A percentile compares a stretch with the other conserved stretches of the same genome.
Conservation (phyloP, 2,888 invertebrate species). For the Nomada lathburiana region DNA sequence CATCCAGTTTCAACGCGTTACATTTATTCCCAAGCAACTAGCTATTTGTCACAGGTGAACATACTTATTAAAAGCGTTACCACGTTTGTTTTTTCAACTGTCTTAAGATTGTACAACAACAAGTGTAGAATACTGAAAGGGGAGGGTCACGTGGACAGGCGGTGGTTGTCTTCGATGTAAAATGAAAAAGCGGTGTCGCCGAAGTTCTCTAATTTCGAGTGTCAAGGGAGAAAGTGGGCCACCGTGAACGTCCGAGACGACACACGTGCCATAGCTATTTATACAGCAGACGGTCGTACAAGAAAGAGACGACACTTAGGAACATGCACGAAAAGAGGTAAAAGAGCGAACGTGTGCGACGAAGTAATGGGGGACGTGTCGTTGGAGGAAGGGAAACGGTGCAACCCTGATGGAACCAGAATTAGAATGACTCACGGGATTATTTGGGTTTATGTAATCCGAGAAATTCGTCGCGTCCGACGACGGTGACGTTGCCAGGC, state of each 20-base stretch:
- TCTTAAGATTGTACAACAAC: too few relatives aligned
- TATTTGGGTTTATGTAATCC: conserved; percentile 76
- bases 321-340: conserved; percentile 13
- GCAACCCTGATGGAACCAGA: conserved; percentile 64
- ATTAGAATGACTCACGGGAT: conserved; percentile 72
- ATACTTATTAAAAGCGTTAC: too few relatives aligned
- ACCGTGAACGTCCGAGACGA: conserved; percentile 63
- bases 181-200: conserved; percentile 39
- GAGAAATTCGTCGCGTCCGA: conserved; percentile 71
- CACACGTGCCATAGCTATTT: conserved; percentile 74
- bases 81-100: too few relatives aligned
- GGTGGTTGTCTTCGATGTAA: conserved; percentile 16
- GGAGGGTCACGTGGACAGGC: background rate
- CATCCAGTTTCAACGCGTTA: background rate
- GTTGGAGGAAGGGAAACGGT: conserved; percentile 36
- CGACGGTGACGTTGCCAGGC: conserved; percentile 45
- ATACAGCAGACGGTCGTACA: conserved; percentile 69
- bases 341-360: conserved; percentile 2
- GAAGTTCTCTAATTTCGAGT: conserved; percentile 61
- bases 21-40: background rate
- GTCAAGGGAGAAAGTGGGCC: conserved; percentile 65
- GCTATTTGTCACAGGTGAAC: background rate
- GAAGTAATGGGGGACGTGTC: conserved; percentile 2
- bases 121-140: background rate
- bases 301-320: conserved; percentile 23